Evolutionary conservation across 2,797 vertebrate genomes (phyloP), one percentile per base, ranked within the genome.

Genomic region (Eulemur rubriventer): DNA sequence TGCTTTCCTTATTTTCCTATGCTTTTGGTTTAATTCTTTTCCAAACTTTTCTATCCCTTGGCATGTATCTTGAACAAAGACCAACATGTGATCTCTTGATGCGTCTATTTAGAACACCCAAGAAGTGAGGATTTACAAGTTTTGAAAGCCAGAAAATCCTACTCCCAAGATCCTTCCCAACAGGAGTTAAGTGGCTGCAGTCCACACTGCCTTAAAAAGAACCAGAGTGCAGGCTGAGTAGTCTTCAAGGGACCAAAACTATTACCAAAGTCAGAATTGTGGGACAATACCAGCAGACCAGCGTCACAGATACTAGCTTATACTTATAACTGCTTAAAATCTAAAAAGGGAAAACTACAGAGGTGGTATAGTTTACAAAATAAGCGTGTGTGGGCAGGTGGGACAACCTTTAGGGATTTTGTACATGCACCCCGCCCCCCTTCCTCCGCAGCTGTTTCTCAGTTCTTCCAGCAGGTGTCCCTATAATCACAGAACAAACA

Each of bases 401-500:
- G 48, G 63, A 55, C 41, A 30, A 72, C 9, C 6, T 26, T 2
- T n/a, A 33, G 35, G 55, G 57, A 63, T 65, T 83, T 63, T 52
- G 57, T 1, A n/a, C 11, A 46, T 24, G 18, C 3, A 0, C 2
- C 50, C 65, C 46, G 1, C 38, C 4, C 67, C 52, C 2, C 48
- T 86, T 22, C 81, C 72, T 55, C 92, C 75, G 28, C 57, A 67
- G 63, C 70, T 28, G 55, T 73, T 97, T 84, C 93, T 85, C 65
- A 20, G 65, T 28, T 78, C 14, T 88, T 97, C 99, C 99, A 99
- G 98, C 98, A 99, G 98, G 98, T 99, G 99, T 99, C 98, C 99
- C 98, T 99, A 99, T 98, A 98, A 99, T 98, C 99, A 99, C 98
- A 99, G 99, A 98, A 98, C 98, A 99, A 98, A 98, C 94, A 82